Evolutionary conservation across 2,797 vertebrate genomes (phyloP).

Genomic region (Ataeniobius toweri): DNA sequence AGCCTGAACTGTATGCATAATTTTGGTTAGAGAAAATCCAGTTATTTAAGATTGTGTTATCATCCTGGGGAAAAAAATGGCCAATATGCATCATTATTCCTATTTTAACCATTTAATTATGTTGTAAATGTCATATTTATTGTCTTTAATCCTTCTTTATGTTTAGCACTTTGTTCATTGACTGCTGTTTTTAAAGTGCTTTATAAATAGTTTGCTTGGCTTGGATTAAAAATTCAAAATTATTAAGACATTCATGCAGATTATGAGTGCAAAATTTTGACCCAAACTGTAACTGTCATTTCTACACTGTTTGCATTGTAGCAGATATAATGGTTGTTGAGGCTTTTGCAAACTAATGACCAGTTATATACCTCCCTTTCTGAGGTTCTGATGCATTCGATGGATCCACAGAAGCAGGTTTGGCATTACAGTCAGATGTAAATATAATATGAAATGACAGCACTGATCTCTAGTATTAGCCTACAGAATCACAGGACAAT

Average conservation of each 20-base stretch:
- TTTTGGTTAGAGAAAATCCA: not conserved
- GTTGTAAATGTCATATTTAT: not conserved
- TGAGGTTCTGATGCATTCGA: conserved; percentile 1
- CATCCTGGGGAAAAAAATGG: not conserved
- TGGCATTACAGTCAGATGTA: conserved; percentile 23
- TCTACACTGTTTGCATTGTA: conserved; percentile 31
- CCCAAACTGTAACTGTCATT: conserved; percentile 13
- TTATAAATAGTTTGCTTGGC: not conserved
- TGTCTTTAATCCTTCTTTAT: not conserved
- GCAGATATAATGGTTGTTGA: conserved; percentile 17
- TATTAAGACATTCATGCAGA: not conserved
- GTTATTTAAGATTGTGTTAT: too few relatives aligned
- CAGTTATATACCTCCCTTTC: conserved; percentile 20
- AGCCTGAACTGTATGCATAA: not conserved
- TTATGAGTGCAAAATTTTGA: conserved; percentile 2
- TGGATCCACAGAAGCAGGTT: conserved; percentile 13
- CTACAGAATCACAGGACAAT: conserved; percentile 42
- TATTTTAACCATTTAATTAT: not conserved
- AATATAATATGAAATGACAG: conserved; percentile 29
- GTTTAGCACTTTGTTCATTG: not conserved
- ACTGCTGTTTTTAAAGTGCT: not conserved
- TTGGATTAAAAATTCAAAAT: not conserved
- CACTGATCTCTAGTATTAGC: conserved; percentile 44
- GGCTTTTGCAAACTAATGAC: conserved; percentile 18
- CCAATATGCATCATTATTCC: not conserved